Evolutionary conservation across 2,888 invertebrate species (phyloP).

Genomic region (Digitonthophagus gazella): DNA sequence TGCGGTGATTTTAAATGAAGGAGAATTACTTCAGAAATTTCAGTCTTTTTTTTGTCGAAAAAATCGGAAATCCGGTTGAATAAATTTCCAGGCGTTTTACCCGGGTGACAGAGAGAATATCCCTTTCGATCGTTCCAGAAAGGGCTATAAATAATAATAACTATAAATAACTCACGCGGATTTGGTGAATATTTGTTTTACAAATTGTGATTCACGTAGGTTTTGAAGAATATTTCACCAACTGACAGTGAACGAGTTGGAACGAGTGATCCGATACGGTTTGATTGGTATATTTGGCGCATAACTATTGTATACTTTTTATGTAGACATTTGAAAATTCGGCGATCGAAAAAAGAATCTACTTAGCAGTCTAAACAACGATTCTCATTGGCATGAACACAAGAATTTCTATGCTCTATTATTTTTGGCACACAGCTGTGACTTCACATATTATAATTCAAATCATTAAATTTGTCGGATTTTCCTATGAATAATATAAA

Average conservation of each 20-base stretch:
- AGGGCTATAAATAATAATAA: neutral
- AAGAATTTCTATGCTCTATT: neutral
- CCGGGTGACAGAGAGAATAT: neutral
- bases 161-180: constrained; percentile 10
- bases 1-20: neutral
- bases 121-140: neutral
- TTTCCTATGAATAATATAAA: neutral
- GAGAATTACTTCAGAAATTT: neutral
- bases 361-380: neutral
- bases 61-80: neutral
- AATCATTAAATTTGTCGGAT: neutral
- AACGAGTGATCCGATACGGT: neutral
- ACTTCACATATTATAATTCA: neutral
- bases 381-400: neutral
- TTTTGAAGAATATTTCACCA: constrained; percentile 1
- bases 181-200: constrained; percentile 15
- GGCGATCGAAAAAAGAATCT: neutral
- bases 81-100: neutral
- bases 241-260: neutral
- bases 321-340: neutral
- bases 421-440: neutral
- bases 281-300: neutral
- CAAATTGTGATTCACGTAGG: neutral
- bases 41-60: no score
- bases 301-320: neutral